Evolutionary conservation across 2,888 invertebrate species (phyloP), one percentile per base, ranked within the genome.

Genomic region (Platycheirus rosarum): DNA sequence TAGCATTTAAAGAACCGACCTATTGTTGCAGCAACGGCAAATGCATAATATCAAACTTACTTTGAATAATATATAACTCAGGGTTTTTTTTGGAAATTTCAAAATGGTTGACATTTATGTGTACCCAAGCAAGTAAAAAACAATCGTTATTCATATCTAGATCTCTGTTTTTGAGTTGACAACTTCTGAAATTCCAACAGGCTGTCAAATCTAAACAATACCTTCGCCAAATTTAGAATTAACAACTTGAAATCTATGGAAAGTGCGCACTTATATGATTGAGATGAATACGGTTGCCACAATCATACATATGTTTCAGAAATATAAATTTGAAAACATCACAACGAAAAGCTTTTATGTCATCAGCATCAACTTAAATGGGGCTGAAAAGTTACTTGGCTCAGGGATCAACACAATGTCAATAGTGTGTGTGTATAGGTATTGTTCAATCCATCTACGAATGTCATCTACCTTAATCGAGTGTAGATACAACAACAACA

Each of bases 401-500:
- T 11, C 29, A 60, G 20, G 23, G 29, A 70, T 60, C 48, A 49
- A 35, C 18, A 60, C 37, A 55, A 60, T 65, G 46, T 18, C 37
- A 49, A 16, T 65, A 14, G 26, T 11, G 35, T 26, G 26, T 26
- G 6, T 26, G 26, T 26, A 26, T 23, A 55, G 18, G 20, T 55
- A 55, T 66, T 42, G 16, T 44, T 57, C 32, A 2, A 18, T 51
- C 57, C 14, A 73, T 35, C 66, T 74, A 57, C 42, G 23, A 57
- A 42, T 74, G 74, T 44, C 57, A 74, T 66, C 32, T 49, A 20
- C 37, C 57, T 49, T 44, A 68, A 60, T 66, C 29, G 42, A 66
- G 57, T 62, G 40, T 63, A 20, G 3, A 40, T 48, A 65, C 48
- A 68, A n/a, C n/a, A n/a, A n/a, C n/a, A n/a, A n/a, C n/a, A 44